These are phyloP conservation scores for Delichon dasypus DNA, from an alignment of 2,797 vertebrate genomes.

Conservation along the genomic window DNA sequence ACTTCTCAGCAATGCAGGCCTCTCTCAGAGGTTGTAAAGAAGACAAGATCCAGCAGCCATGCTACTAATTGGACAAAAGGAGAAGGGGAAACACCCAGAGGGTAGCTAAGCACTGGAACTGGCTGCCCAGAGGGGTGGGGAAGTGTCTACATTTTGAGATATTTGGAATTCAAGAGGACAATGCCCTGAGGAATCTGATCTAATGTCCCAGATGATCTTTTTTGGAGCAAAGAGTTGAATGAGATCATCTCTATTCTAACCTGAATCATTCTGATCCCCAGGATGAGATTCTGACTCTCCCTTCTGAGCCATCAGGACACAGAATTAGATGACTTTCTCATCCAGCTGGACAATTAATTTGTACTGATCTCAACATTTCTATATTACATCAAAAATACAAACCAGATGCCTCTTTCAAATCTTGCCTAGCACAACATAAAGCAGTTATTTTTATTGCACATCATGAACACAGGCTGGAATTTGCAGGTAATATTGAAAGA, in stretches of 20 bases:
- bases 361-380: not conserved
- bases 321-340: not conserved
- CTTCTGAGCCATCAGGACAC: not conserved
- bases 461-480: not conserved
- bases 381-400: not conserved
- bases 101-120: not conserved
- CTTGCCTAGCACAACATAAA: not conserved
- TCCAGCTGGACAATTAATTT: not conserved
- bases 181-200: not conserved
- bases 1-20: not conserved
- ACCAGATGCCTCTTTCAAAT: not conserved
- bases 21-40: not conserved
- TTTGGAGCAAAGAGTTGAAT: not conserved
- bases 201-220: not conserved
- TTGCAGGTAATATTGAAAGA: not conserved
- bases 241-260: not conserved
- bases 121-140: not conserved
- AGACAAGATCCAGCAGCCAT: not conserved
- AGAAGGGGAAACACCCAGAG: not conserved
- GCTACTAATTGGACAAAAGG: not conserved
- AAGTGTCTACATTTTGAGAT: not conserved
- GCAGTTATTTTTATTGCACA: not conserved
- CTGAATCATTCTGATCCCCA: not conserved
- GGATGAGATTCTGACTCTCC: not conserved
- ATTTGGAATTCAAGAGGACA: not conserved